Base-by-base conservation (phyloP, 2,113 vertebrate species). In the Corvus moneduloides region DNA sequence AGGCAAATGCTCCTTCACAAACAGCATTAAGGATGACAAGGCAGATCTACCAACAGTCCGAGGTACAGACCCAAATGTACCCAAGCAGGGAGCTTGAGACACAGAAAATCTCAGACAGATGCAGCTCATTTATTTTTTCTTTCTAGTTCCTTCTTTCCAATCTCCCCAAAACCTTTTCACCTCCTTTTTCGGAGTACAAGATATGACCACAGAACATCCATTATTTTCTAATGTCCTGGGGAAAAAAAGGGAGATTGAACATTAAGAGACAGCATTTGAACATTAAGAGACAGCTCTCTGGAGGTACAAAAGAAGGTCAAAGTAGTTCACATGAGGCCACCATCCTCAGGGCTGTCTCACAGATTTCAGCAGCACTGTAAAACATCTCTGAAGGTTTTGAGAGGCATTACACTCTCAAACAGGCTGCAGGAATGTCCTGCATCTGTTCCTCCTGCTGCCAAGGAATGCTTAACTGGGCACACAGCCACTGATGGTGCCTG, bases 401-500 rank as follows among this genome's bases (percentile, higher is more conserved):
- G 87, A 93, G 35, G 55, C 81, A 82, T 91, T 91, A 74, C 71
- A 56, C 78, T 83, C 62, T 68, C 43, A 83, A 92, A 69, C 59
- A 66, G 83, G 55, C 79, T 94, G 75, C 78, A 90, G 78, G 43
- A 94, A 94, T 77, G 75, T 82, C 82, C 84, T 85, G 78, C 87
- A 91, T 91, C 78, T 96, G 89, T 69, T 97, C 74, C 41, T 89
- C 15, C 63, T 73, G 74, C 91, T 96, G 96, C 94, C 94, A 96
- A 95, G 72, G 82, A 97, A 95, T 88, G 75, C 49, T 83, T 88
- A 80, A 62, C 22, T 73, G 83, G 92, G 88, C 79, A 92, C 68
- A 72, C 23, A 80, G 94, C 54, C 59, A 80, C 59, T 18, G 28
- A 21, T 13, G 22, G 63, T 81, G 91, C 55, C 71, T 2, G 2